phyloP scores from a whole-genome alignment of 1,140 invertebrate genomes.

The Bombus waltoni region DNA sequence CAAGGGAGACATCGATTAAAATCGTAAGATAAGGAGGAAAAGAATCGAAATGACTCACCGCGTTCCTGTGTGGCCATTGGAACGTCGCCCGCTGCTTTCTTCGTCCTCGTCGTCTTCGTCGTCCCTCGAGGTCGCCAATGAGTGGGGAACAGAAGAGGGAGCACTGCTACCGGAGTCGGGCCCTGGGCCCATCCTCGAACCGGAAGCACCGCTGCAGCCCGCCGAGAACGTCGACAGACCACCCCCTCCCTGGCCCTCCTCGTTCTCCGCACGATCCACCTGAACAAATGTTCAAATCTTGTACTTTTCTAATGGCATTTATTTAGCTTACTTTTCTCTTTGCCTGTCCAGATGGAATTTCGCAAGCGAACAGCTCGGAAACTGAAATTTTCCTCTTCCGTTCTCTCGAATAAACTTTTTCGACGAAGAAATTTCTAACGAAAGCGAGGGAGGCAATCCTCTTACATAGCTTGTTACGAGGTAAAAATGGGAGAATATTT shows the following conservation, averaged over 20 bases:
- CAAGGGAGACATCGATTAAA: background rate
- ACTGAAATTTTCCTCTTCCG: too few species aligned
- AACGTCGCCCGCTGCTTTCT: conserved; percentile 77
- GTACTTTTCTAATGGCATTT: background rate
- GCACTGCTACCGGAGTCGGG: conserved; percentile 81
- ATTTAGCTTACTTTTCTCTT: background rate
- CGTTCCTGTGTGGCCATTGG: conserved; percentile 77
- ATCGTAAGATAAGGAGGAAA: background rate
- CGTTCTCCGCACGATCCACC: conserved; percentile 82
- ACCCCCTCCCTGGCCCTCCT: conserved; percentile 79
- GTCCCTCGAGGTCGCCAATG: conserved; percentile 80
- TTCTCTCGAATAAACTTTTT: too few species aligned
- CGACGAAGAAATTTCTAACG: too few species aligned
- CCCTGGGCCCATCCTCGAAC: conserved; percentile 80
- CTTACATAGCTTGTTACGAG: too few species aligned
- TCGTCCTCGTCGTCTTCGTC: conserved; percentile 81
- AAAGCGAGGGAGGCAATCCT: too few species aligned
- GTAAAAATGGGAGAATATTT: too few species aligned
- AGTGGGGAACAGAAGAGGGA: conserved; percentile 79
- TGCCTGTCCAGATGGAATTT: too few species aligned
- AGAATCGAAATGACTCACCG: conserved; percentile 64
- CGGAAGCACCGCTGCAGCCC: conserved; percentile 73
- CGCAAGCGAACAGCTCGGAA: too few species aligned
- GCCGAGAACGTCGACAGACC: conserved; percentile 74
- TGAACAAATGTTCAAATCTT: conserved; percentile 37